These are phyloP conservation scores for Corythoichthys intestinalis DNA, from an alignment of 2,113 vertebrate species.

Conservation along the genomic window DNA sequence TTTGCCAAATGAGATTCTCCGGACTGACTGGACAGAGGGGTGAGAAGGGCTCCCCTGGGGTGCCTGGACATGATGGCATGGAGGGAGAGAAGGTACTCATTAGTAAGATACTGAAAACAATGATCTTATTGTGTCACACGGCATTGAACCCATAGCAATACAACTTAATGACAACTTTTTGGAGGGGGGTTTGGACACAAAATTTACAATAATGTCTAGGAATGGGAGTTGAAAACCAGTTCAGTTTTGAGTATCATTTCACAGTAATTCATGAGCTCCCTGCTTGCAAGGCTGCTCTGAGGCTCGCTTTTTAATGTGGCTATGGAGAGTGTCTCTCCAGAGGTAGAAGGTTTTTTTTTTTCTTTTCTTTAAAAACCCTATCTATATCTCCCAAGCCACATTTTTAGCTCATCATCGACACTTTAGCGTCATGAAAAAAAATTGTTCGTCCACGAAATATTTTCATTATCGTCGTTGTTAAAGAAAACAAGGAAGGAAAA, in stretches of 20 bases:
- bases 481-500: too few relatives aligned
- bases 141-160: background rate
- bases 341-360: too few relatives aligned
- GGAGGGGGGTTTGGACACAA: background rate
- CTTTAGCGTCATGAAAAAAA: too few relatives aligned
- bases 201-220: background rate
- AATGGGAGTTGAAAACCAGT: background rate
- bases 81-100: constrained; percentile 67
- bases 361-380: too few relatives aligned
- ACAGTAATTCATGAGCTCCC: background rate
- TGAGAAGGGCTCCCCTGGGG: constrained; percentile 69
- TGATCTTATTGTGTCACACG: constrained; percentile 4
- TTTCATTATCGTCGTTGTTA: too few relatives aligned
- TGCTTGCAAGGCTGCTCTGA: too few relatives aligned
- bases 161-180: background rate
- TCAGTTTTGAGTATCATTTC: background rate
- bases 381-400: too few relatives aligned
- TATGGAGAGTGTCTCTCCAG: too few relatives aligned
- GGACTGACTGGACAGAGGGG: constrained; percentile 77
- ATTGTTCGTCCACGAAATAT: too few relatives aligned
- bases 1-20: constrained; percentile 73
- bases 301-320: too few relatives aligned
- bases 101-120: constrained; percentile 17
- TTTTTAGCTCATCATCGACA: too few relatives aligned
- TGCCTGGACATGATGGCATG: constrained; percentile 59